These are phyloP conservation scores for Bubo scandiacus DNA, from an alignment of 2,113 vertebrate species.

Conservation along the genomic window DNA sequence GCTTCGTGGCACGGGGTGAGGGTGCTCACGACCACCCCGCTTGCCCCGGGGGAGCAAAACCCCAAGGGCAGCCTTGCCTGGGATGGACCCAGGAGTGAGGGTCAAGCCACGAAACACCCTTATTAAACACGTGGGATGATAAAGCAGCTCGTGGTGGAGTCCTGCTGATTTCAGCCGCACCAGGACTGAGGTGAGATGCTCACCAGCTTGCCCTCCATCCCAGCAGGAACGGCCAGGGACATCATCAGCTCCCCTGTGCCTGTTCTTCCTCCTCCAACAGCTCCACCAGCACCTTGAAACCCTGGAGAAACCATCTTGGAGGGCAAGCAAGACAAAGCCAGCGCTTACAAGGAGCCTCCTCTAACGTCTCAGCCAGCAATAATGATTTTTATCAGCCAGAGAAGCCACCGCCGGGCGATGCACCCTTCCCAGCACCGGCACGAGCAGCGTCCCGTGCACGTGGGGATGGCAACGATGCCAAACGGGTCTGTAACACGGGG, in stretches of 20 bases:
- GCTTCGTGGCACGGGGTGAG: neutral
- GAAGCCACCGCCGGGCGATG: rapidly evolving
- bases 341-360: neutral
- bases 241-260: rapidly evolving
- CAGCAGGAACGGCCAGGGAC: neutral
- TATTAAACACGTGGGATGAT: neutral
- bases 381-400: neutral
- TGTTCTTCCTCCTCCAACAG: neutral
- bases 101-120: neutral
- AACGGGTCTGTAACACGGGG: neutral
- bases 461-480: neutral
- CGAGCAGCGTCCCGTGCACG: rapidly evolving
- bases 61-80: neutral
- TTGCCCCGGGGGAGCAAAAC: neutral
- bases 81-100: neutral
- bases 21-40: too few species aligned
- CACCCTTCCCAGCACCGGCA: neutral
- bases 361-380: neutral
- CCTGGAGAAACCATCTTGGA: neutral
- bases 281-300: neutral
- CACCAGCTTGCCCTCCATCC: neutral
- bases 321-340: too few species aligned
- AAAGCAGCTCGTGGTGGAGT: neutral
- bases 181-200: neutral
- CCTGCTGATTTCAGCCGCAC: neutral